These are phyloP conservation scores for Tenthredo mesomela DNA, from an alignment of 2,888 invertebrate genomes.

Conservation along the genomic window DNA sequence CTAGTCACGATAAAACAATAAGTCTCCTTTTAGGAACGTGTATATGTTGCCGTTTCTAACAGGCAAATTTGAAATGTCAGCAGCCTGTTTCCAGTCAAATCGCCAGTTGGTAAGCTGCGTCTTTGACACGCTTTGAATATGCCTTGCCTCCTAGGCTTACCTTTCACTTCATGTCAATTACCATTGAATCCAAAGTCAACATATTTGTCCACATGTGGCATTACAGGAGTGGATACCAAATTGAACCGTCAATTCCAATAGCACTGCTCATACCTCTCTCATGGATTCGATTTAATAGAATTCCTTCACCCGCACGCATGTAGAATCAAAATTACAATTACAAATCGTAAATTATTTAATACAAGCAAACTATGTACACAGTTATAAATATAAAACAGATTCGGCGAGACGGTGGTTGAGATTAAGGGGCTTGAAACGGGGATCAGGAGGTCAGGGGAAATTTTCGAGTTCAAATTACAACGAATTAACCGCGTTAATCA, in stretches of 20 bases:
- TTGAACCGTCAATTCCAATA: slow-evolving; percentile 61
- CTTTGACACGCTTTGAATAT: slow-evolving; percentile 33
- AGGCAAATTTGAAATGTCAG: neutral
- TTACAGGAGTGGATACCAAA: slow-evolving; percentile 35
- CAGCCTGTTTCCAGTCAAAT: neutral
- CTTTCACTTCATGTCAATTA: slow-evolving; percentile 32
- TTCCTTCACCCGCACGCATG: neutral
- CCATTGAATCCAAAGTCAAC: neutral
- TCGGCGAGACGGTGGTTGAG: slow-evolving; percentile 54
- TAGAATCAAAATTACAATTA: slow-evolving; percentile 69
- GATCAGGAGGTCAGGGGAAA: slow-evolving; percentile 43
- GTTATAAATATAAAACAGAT: slow-evolving; percentile 39
- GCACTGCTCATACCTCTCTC: slow-evolving; percentile 58
- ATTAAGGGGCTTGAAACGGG: slow-evolving; percentile 49
- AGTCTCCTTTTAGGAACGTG: neutral
- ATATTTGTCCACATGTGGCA: neutral
- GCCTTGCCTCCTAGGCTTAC: neutral
- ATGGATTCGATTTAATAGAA: slow-evolving; percentile 26
- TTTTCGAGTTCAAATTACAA: slow-evolving; percentile 70
- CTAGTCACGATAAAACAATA: neutral
- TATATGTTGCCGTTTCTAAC: neutral
- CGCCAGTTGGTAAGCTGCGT: slow-evolving; percentile 1
- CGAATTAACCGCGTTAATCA: slow-evolving; percentile 75
- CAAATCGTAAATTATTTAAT: slow-evolving; percentile 72
- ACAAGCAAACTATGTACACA: slow-evolving; percentile 56